Percentiles rank a stretch among this genome's conserved stretches.
phyloP scores from a whole-genome alignment of 2,797 vertebrate genomes.

The Lagocephalus sceleratus region DNA sequence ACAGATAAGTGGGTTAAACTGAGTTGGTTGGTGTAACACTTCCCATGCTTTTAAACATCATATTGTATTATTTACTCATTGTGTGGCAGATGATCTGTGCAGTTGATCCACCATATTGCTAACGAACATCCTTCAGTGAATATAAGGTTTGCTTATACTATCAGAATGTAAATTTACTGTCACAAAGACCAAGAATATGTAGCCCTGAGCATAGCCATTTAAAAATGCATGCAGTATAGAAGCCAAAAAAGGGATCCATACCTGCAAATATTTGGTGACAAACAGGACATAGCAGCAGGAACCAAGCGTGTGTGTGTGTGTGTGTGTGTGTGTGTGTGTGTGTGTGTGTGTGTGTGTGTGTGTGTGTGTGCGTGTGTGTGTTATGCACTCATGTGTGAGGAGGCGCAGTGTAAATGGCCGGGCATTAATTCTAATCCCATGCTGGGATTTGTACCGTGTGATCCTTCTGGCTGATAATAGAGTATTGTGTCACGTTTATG shows the following conservation, averaged over 20 bases:
- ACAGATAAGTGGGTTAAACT: no score
- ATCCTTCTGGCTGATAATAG: slow-evolving; percentile 37
- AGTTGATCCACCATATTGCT: no score
- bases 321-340: not conserved
- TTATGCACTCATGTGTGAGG: not conserved
- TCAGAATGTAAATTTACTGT: no score
- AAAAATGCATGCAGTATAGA: no score
- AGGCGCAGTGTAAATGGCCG: slow-evolving; percentile 15
- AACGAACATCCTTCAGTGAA: no score
- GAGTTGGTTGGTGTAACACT: no score
- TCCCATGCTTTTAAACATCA: no score
- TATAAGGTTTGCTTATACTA: no score
- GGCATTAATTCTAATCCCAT: slow-evolving; percentile 32
- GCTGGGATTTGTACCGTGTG: slow-evolving; percentile 11
- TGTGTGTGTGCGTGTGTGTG: not conserved
- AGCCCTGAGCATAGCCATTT: no score
- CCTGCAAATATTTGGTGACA: not conserved
- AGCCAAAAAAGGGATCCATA: not conserved
- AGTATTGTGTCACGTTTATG: slow-evolving; percentile 44
- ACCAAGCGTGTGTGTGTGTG: not conserved
- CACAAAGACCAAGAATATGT: no score
- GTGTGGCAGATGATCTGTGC: no score
- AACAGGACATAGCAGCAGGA: not conserved
- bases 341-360: not conserved
- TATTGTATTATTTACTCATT: no score